These are phyloP conservation scores for Deroptyus accipitrinus DNA, from an alignment of 2,113 vertebrate genomes.

Conservation along the genomic window DNA sequence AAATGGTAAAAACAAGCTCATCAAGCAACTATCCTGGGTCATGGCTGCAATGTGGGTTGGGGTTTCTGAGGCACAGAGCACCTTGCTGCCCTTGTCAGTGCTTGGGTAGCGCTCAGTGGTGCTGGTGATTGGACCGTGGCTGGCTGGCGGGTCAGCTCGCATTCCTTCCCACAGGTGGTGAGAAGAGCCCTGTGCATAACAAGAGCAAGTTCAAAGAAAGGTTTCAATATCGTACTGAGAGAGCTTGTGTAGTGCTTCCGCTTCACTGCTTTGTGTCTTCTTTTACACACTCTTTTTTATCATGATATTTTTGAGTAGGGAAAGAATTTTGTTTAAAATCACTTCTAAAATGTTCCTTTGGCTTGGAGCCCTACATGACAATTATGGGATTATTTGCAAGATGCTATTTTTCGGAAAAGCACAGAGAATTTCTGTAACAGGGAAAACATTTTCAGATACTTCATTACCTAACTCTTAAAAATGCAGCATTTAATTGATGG, in stretches of 20 bases:
- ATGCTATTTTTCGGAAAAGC: not conserved
- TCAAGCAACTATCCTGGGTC: not conserved
- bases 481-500: not conserved
- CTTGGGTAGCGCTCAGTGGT: not conserved
- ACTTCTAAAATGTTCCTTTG: not conserved
- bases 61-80: not conserved
- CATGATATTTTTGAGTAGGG: not conserved
- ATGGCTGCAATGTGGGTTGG: fast-evolving
- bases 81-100: not conserved
- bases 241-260: not conserved
- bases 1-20: not conserved
- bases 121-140: fast-evolving
- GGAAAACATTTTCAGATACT: not conserved
- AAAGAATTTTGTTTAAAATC: not conserved
- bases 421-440: not conserved
- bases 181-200: not conserved
- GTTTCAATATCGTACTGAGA: not conserved
- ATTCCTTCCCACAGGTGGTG: not conserved
- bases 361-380: not conserved
- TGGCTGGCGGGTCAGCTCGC: not conserved
- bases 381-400: not conserved
- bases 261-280: not conserved
- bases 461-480: slow-evolving; percentile 18
- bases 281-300: not conserved
- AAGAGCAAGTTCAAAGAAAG: not conserved